Evolutionary conservation across 2,797 vertebrate species (phyloP).

Genomic region (Acipenser transmontanus): DNA sequence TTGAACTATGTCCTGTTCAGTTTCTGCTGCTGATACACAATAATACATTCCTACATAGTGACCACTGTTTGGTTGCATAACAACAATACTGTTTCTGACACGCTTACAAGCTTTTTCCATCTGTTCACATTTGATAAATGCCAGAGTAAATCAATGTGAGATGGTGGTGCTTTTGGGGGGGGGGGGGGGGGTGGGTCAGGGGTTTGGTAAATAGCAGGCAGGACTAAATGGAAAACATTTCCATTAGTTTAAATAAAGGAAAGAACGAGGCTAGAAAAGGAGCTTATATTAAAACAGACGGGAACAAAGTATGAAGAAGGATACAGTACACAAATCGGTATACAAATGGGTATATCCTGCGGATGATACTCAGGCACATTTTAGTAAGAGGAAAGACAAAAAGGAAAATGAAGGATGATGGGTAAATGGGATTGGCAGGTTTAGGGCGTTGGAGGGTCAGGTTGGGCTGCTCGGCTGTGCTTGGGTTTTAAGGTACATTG

Average conservation of each 20-base stretch:
- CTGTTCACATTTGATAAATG: neutral
- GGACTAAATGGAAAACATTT: neutral
- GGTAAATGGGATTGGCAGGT: conserved; percentile 10
- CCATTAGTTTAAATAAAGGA: neutral
- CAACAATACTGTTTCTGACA: neutral
- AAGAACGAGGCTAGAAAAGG: neutral
- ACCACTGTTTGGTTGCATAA: neutral
- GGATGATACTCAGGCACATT: neutral
- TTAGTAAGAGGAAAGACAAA: conserved; percentile 30
- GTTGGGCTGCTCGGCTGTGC: conserved; percentile 3
- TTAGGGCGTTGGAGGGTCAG: conserved; percentile 23
- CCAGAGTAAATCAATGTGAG: neutral
- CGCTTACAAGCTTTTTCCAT: neutral
- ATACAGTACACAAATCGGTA: neutral
- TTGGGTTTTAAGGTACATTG: neutral
- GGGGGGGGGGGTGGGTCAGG: conserved; percentile 7
- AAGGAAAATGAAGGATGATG: conserved; percentile 10
- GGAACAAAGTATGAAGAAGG: neutral
- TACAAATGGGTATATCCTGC: neutral
- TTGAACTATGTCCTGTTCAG: neutral
- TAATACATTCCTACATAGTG: neutral
- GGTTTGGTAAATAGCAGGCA: neutral
- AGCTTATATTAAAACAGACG: neutral
- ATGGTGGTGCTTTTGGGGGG: neutral
- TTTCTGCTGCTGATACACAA: neutral